Percentiles rank a stretch among this genome's conserved stretches.
Evolutionary conservation across 2,888 invertebrate species (phyloP).

Genomic region (Pachliopta kotzebuea): DNA sequence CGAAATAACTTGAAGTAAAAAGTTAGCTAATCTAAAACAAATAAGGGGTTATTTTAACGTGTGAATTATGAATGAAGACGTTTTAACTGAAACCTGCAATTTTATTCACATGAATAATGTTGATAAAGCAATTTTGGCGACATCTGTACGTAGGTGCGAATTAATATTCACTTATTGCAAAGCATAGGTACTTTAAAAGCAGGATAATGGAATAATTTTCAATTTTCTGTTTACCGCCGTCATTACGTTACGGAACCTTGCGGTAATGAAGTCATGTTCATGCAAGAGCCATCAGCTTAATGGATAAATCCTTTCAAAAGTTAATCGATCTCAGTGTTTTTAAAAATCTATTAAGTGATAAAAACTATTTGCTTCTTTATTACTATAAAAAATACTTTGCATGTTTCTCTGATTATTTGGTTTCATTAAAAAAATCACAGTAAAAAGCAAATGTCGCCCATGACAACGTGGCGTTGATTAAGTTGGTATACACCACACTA

Average conservation of each 20-base stretch:
- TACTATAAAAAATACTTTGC: too few species aligned
- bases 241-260: slow-evolving; percentile 40
- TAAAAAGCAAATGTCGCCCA: too few species aligned
- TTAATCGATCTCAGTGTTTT: slow-evolving; percentile 59
- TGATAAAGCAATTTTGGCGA: slow-evolving; percentile 28
- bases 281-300: slow-evolving; percentile 61
- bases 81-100: slow-evolving; percentile 26
- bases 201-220: slow-evolving; percentile 27
- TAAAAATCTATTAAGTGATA: slow-evolving; percentile 19
- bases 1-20: slow-evolving; percentile 24
- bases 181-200: slow-evolving; percentile 13
- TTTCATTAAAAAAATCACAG: too few species aligned
- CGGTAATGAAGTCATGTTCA: slow-evolving; percentile 65
- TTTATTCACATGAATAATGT: slow-evolving; percentile 22
- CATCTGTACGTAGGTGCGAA: slow-evolving; percentile 24
- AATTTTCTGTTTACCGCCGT: slow-evolving; percentile 33
- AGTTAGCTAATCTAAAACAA: slow-evolving; percentile 27
- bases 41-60: slow-evolving; percentile 23
- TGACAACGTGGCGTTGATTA: too few species aligned
- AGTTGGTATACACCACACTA: too few species aligned
- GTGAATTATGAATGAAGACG: slow-evolving; percentile 29
- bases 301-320: slow-evolving; percentile 73
- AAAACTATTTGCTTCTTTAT: too few species aligned
- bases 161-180: slow-evolving; percentile 24
- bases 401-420: too few species aligned